Percentiles rank a stretch among this genome's conserved stretches.
phyloP scores from a whole-genome alignment of 2,888 invertebrate species.

The Drosophila glabriapex region DNA sequence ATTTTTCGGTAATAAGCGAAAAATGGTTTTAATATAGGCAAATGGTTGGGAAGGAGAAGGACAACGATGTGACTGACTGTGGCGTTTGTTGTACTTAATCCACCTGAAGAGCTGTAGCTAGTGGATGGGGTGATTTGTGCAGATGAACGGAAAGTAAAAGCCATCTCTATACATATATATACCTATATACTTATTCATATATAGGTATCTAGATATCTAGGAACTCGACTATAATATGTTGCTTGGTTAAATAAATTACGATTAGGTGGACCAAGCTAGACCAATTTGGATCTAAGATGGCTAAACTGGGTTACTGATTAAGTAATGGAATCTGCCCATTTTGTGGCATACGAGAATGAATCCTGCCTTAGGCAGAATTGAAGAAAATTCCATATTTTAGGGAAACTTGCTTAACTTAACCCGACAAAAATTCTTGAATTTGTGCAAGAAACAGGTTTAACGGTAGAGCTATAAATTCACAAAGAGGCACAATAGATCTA shows the following conservation, averaged over 20 bases:
- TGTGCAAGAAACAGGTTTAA: background rate
- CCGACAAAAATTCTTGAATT: background rate
- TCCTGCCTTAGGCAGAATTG: background rate
- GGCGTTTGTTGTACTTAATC: constrained; percentile 47
- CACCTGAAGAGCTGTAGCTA: constrained; percentile 33
- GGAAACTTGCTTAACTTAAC: background rate
- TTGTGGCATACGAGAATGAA: background rate
- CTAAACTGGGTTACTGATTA: background rate
- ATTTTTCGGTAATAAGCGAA: constrained; percentile 82
- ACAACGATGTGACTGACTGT: constrained; percentile 63
- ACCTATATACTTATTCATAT: background rate
- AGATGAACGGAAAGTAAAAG: background rate
- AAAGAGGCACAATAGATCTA: background rate
- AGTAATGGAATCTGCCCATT: background rate
- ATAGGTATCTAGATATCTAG: background rate
- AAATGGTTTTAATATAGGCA: constrained; percentile 78
- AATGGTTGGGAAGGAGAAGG: constrained; percentile 41
- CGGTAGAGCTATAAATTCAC: background rate
- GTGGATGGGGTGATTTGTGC: background rate
- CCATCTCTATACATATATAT: background rate
- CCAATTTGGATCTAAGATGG: background rate
- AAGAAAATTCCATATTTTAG: background rate
- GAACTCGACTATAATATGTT: background rate
- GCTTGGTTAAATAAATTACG: background rate
- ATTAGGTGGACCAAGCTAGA: background rate